Evolutionary conservation across 2,113 vertebrate species (phyloP).

Genomic region (Vidua macroura): DNA sequence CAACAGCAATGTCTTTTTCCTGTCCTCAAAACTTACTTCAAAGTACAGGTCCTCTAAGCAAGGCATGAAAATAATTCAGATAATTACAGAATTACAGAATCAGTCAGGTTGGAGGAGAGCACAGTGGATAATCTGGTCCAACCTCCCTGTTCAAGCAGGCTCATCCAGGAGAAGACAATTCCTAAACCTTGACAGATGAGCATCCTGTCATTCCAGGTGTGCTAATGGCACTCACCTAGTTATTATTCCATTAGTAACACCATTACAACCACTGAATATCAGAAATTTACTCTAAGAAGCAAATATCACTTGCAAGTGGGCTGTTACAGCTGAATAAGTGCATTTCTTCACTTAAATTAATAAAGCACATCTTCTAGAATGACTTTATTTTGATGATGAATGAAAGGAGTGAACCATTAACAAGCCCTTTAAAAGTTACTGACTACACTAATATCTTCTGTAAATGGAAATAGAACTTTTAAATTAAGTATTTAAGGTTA

Average conservation of each 20-base stretch:
- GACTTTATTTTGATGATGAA: constrained; percentile 71
- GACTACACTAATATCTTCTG: constrained; percentile 63
- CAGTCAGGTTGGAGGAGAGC: neutral
- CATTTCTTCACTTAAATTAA: constrained; percentile 72
- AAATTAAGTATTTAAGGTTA: constrained; percentile 67
- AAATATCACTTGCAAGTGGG: constrained; percentile 52
- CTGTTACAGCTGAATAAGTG: constrained; percentile 75
- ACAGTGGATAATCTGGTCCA: too few relatives aligned
- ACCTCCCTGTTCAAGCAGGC: neutral
- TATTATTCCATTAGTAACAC: constrained; percentile 78
- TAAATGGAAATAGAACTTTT: constrained; percentile 73
- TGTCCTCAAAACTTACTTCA: neutral
- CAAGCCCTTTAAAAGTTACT: constrained; percentile 74
- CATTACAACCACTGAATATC: constrained; percentile 65
- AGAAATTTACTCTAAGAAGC: constrained; percentile 63
- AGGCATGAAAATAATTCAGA: neutral
- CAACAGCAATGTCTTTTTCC: neutral
- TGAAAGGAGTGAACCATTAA: constrained; percentile 70
- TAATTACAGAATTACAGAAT: neutral
- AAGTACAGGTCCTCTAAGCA: neutral
- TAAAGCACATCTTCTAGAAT: constrained; percentile 67
- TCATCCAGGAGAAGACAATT: neutral
- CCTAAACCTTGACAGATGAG: neutral
- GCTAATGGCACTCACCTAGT: constrained; percentile 22
- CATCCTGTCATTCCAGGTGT: constrained; percentile 13